Conservation (phyloP, 2,888 invertebrate species). For the Andrena bicolor region DNA sequence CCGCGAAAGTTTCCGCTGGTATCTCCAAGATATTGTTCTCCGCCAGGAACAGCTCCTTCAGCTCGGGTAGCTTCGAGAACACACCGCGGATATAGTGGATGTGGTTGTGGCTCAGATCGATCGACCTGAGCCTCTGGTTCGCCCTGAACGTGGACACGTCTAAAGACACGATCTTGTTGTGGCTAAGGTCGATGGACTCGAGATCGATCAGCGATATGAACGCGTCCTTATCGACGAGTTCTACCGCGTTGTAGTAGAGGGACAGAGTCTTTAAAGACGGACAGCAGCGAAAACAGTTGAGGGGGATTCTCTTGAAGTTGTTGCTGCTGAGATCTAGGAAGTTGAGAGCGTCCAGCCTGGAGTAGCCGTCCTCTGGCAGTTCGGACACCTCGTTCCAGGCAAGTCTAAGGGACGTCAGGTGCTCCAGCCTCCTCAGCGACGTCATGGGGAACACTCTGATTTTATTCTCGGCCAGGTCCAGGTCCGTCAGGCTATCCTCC, state of each 20-base stretch:
- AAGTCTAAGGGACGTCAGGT: conserved; percentile 89
- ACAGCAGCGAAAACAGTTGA: conserved; percentile 92
- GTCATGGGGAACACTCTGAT: conserved; percentile 93
- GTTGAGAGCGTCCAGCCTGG: conserved; percentile 89
- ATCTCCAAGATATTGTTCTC: conserved; percentile 96
- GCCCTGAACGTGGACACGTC: conserved; percentile 91
- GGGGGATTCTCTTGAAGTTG: conserved; percentile 91
- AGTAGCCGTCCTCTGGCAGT: conserved; percentile 90
- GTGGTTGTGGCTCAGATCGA: conserved; percentile 96
- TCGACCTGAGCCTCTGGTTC: conserved; percentile 91
- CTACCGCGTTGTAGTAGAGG: conserved; percentile 94
- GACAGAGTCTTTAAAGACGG: conserved; percentile 92
- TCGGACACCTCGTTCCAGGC: conserved; percentile 88
- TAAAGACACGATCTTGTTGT: conserved; percentile 93
- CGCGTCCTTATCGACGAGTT: conserved; percentile 91
- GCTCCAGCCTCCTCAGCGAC: conserved; percentile 91
- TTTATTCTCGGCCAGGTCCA: conserved; percentile 95
- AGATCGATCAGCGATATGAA: conserved; percentile 91
- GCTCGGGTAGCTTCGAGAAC: conserved; percentile 91
- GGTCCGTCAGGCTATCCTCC: conserved; percentile 91
- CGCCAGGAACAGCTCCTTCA: conserved; percentile 93
- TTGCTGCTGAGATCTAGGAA: conserved; percentile 95
- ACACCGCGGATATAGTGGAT: conserved; percentile 94
- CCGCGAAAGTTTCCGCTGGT: conserved; percentile 92
- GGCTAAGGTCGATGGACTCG: conserved; percentile 94